Percentiles rank a stretch among this genome's conserved stretches.
Evolutionary conservation across 2,113 vertebrate genomes (phyloP).

Genomic region (Rostratula benghalensis): DNA sequence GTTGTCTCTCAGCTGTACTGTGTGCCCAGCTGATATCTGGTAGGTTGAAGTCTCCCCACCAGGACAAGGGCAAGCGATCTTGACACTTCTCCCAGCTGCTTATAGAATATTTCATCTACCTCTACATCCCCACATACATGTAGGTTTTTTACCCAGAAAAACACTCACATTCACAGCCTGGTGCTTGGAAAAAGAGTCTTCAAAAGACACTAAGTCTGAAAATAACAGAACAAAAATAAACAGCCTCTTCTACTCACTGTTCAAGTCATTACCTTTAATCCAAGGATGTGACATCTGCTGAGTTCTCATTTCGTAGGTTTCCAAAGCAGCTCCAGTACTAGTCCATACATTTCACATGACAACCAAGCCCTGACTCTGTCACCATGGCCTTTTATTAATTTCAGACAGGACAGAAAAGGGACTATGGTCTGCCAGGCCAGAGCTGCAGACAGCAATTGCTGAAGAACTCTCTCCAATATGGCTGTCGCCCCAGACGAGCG

Average conservation of each 20-base stretch:
- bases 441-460: not conserved
- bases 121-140: too few species aligned
- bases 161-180: not conserved
- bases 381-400: not conserved
- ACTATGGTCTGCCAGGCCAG: not conserved
- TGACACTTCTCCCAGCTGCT: too few species aligned
- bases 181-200: not conserved
- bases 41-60: too few species aligned
- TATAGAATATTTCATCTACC: too few species aligned
- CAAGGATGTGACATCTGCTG: not conserved
- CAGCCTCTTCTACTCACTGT: not conserved
- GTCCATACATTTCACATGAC: fast-evolving
- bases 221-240: not conserved
- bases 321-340: not conserved
- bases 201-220: not conserved
- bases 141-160: not conserved
- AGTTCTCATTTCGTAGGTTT: not conserved
- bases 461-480: not conserved
- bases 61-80: too few species aligned
- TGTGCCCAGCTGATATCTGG: too few species aligned
- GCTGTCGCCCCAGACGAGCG: not conserved
- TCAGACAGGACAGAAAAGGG: not conserved
- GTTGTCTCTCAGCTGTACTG: too few species aligned
- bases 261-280: not conserved
- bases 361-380: not conserved